Base-by-base conservation (phyloP, 2,888 invertebrate species). In the Caenorhabditis sinica region DNA sequence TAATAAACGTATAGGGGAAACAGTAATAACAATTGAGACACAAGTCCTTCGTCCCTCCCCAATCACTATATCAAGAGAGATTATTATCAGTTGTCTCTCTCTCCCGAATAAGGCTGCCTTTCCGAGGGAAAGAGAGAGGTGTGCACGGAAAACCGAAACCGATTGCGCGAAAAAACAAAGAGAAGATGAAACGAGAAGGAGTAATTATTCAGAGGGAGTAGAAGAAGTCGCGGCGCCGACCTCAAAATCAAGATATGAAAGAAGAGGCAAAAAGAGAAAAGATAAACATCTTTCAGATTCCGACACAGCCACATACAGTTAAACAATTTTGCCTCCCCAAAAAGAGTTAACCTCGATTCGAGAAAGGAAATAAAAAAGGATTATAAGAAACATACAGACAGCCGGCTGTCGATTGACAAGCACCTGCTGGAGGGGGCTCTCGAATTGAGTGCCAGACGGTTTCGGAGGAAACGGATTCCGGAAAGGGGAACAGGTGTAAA, bases 401-500 rank as follows among this genome's bases (percentile, higher is more conserved):
- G 80, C 65, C 80, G 80, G 72, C 49, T 79, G 76, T 30, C 60
- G 66, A 49, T 36, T 69, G 65, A 72, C 80, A 80, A 80, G 66
- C 80, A 80, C 80, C 80, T 80, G 80, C 72, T 72, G 30, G 53
- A 45, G 51, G 79, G 80, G 80, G 80, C 80, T 80, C 80, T 80
- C 51, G 80, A 80, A 80, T 40, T 36, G 72, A 80, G 80, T 66
- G 72, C 72, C 80, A 80, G 43, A 80, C 80, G 80, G 80, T 72
- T 66, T 65, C 23, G 28, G 33, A 61, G 72, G 51, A 43, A 58
- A 61, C n/a, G 49, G 17, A 79, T 71, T 80, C 80, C 80, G 80
- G 72, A 80, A 80, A 56, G 66, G 66, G 66, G 80, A 80, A 80
- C 80, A 80, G 80, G 80, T 80, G 80, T 80, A 36, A 80, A 80